Percentiles rank a stretch among this genome's conserved stretches.
Evolutionary conservation across 2,113 vertebrate species (phyloP).

Genomic region (Litocranius walleri): DNA sequence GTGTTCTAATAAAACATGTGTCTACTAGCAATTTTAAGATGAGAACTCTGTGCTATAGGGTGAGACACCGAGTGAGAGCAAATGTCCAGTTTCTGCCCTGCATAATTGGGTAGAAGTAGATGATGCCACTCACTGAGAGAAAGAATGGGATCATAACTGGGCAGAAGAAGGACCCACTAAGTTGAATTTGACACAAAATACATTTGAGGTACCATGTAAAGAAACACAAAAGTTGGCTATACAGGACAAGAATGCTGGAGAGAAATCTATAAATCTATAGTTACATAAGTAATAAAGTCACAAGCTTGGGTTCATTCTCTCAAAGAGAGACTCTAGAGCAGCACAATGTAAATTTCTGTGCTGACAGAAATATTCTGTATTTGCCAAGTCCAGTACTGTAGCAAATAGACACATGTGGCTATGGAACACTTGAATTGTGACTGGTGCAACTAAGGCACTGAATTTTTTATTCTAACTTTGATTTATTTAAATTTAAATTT

Average conservation of each 20-base stretch:
- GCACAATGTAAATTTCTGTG: background rate
- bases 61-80: background rate
- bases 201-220: background rate
- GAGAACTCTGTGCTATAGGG: background rate
- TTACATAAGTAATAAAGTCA: background rate
- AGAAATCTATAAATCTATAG: background rate
- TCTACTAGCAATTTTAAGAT: background rate
- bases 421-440: background rate
- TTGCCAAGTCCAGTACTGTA: background rate
- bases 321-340: background rate
- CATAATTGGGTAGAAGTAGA: background rate
- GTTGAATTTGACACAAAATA: background rate
- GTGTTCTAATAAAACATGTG: background rate
- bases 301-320: background rate
- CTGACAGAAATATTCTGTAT: background rate
- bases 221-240: background rate
- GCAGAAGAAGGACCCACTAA: background rate
- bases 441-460: background rate
- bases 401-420: background rate
- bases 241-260: background rate
- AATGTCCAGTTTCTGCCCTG: background rate
- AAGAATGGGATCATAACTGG: background rate
- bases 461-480: background rate
- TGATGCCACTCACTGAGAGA: background rate
- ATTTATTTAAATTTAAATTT: background rate